Conservation (phyloP, 2,113 vertebrate genomes). For the Oophaga pumilio region DNA sequence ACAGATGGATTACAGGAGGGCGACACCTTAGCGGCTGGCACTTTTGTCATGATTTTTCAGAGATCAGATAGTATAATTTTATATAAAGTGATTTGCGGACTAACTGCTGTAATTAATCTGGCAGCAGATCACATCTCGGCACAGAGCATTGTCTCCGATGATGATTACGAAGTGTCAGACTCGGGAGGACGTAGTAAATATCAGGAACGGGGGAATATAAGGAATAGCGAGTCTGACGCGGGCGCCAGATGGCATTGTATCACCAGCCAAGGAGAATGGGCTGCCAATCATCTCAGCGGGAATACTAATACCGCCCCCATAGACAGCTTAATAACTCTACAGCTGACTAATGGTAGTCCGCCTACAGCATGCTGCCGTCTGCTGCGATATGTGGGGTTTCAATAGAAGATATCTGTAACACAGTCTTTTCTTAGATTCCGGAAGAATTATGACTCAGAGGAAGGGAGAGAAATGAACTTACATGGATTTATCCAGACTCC, state of each 20-base stretch:
- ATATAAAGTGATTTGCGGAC: too few species aligned
- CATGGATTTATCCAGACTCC: neutral
- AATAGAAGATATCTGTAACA: neutral
- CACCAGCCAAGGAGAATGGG: neutral
- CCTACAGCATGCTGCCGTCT: slow-evolving; percentile 6
- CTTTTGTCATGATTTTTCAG: too few species aligned
- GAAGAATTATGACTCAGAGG: slow-evolving; percentile 6
- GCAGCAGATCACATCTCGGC: neutral
- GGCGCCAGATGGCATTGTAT: slow-evolving; percentile 5
- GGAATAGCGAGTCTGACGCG: neutral
- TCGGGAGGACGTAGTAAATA: neutral
- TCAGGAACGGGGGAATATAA: neutral
- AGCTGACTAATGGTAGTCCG: slow-evolving; percentile 3
- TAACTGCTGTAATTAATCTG: too few species aligned
- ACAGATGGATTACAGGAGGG: too few species aligned
- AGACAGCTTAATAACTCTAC: slow-evolving; percentile 23
- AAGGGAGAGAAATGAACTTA: neutral
- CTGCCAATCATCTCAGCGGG: slow-evolving; percentile 33
- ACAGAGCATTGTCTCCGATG: neutral
- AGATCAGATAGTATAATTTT: too few species aligned
- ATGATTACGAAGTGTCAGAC: neutral
- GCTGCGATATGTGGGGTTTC: slow-evolving; percentile 17
- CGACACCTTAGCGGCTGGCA: too few species aligned
- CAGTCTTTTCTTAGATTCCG: neutral
- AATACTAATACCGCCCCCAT: slow-evolving; percentile 5